Conservation (phyloP, 2,113 vertebrate genomes). For the Sinocyclocheilus anshuiensis region DNA sequence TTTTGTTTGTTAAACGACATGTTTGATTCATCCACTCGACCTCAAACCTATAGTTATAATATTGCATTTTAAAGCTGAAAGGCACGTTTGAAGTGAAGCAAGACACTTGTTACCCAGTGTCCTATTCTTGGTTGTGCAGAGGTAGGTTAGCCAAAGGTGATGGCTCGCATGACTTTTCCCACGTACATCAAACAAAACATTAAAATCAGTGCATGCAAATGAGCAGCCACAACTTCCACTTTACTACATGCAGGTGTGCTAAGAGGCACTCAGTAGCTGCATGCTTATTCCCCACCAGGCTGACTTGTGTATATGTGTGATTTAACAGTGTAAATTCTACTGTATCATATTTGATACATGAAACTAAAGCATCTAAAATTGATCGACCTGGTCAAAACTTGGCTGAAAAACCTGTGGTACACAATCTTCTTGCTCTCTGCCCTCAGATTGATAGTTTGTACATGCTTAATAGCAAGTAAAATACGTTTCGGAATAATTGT, state of each 20-base stretch:
- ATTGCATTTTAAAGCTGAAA: background rate
- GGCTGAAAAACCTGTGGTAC: no score
- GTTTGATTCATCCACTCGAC: background rate
- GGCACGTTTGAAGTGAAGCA: background rate
- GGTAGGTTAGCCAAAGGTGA: slow-evolving; percentile 18
- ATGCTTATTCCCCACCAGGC: no score
- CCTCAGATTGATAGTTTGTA: no score
- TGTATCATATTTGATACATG: no score
- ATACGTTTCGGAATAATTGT: no score
- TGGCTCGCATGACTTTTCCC: slow-evolving; percentile 8
- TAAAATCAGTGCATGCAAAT: slow-evolving; percentile 25
- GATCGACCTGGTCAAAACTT: no score
- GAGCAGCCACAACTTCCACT: no score
- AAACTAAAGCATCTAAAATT: no score
- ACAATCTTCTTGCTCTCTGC: no score
- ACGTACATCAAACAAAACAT: slow-evolving; percentile 9
- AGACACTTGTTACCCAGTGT: background rate
- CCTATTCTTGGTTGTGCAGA: slow-evolving; percentile 9
- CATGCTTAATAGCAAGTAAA: no score
- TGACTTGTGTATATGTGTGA: no score
- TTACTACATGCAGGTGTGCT: background rate
- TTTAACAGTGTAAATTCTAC: no score
- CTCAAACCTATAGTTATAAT: background rate
- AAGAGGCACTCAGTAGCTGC: background rate
- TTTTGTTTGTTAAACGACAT: background rate